Evolutionary conservation across 2,888 invertebrate genomes (phyloP).

Genomic region (Metopia argyrocephala): DNA sequence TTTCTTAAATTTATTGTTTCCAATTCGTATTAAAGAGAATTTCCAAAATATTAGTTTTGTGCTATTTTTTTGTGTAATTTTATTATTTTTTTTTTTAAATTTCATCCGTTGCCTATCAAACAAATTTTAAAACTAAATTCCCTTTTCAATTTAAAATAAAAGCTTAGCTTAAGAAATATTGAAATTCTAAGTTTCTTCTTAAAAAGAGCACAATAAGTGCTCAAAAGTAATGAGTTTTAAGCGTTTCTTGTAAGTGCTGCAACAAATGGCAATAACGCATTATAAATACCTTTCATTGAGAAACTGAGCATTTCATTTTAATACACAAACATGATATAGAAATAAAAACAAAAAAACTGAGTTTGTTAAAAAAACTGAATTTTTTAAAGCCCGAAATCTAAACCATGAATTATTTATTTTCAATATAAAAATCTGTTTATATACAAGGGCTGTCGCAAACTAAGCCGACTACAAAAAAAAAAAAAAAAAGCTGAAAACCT

Average conservation of each 20-base stretch:
- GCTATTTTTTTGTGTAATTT: neutral
- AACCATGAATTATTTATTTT: too few relatives aligned
- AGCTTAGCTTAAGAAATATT: slow-evolving; percentile 41
- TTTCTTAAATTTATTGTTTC: slow-evolving; percentile 10
- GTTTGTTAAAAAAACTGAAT: too few relatives aligned
- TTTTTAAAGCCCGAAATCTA: too few relatives aligned
- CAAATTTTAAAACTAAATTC: slow-evolving; percentile 55
- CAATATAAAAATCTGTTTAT: too few relatives aligned
- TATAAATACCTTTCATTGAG: slow-evolving; percentile 13
- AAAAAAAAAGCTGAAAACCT: too few relatives aligned
- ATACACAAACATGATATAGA: too few relatives aligned
- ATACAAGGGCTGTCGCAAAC: too few relatives aligned
- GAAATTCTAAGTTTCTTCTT: neutral
- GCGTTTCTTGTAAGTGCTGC: neutral
- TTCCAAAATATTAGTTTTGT: neutral
- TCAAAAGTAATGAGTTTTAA: slow-evolving; percentile 17
- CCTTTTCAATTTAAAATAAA: slow-evolving; percentile 18
- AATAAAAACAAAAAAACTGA: too few relatives aligned
- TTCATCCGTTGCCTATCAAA: slow-evolving; percentile 49
- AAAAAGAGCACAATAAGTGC: neutral
- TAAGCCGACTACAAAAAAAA: too few relatives aligned
- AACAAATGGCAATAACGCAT: neutral
- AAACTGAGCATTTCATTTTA: too few relatives aligned
- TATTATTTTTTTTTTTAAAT: neutral
- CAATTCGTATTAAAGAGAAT: neutral